A percentile compares a stretch with the other conserved stretches of the same genome.
Conservation (phyloP, 2,797 vertebrate species). For the Lutjanus argentimaculatus region DNA sequence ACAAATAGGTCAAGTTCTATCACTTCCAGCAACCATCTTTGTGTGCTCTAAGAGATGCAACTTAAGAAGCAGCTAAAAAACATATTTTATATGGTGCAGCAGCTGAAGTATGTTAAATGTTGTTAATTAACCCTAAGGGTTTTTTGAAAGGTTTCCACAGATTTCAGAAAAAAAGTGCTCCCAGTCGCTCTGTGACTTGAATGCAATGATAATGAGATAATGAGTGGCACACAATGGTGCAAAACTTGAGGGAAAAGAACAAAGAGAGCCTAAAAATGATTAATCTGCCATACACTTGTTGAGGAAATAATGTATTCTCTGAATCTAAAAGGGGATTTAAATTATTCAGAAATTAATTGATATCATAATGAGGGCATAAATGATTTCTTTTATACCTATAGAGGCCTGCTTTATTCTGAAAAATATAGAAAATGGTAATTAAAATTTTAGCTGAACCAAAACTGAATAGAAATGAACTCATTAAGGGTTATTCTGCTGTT, state of each 20-base stretch:
- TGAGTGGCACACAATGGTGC: background rate
- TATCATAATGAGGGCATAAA: conserved; percentile 9
- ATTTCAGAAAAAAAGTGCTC: background rate
- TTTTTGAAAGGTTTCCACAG: background rate
- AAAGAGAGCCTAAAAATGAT: background rate
- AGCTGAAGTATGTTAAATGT: background rate
- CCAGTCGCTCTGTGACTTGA: background rate
- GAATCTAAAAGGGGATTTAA: conserved; percentile 9
- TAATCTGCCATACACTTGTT: background rate
- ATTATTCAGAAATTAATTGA: conserved; percentile 27
- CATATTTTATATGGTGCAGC: too few species aligned
- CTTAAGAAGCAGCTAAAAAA: background rate
- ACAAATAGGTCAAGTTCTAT: background rate
- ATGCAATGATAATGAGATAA: background rate
- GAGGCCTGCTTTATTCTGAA: conserved; percentile 8
- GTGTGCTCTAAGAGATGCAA: background rate
- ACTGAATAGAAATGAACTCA: conserved; percentile 27
- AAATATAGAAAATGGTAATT: conserved; percentile 20
- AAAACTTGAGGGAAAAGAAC: background rate
- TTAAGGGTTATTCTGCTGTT: conserved; percentile 1
- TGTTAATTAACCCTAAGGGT: background rate
- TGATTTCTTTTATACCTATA: background rate
- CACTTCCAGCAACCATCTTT: background rate
- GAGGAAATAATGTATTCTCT: background rate
- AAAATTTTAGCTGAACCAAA: background rate